phyloP scores from a whole-genome alignment of 2,113 vertebrate species.

The Cervus canadensis region DNA sequence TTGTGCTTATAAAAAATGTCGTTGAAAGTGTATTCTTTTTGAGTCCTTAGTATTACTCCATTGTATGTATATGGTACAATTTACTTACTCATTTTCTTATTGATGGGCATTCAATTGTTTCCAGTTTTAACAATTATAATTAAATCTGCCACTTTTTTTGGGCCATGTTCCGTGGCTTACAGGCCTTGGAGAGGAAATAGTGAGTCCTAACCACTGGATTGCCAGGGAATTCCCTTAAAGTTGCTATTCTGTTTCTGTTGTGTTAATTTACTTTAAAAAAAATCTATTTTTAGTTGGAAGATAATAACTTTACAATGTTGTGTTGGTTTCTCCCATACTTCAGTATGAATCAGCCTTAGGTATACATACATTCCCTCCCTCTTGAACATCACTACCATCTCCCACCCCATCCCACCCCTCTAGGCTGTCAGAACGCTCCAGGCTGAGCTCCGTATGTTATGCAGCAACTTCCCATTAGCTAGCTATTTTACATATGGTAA shows the following conservation, averaged over 20 bases:
- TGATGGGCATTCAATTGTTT: background rate
- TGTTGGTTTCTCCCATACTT: background rate
- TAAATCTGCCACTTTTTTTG: background rate
- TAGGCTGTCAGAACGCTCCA: background rate
- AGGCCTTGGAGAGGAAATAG: background rate
- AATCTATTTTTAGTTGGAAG: background rate
- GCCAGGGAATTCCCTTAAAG: background rate
- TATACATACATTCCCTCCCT: background rate
- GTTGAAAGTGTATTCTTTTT: background rate
- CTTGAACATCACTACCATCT: background rate
- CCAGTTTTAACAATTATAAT: background rate
- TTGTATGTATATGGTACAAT: background rate
- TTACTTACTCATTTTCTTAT: background rate
- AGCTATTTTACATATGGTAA: background rate
- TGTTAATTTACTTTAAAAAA: background rate
- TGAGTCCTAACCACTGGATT: background rate
- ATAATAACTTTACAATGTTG: background rate
- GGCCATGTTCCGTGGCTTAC: background rate
- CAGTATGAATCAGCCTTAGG: background rate
- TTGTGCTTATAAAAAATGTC: background rate
- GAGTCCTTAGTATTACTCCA: background rate
- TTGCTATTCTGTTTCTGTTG: background rate
- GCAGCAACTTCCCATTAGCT: background rate
- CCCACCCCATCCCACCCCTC: background rate
- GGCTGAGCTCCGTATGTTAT: background rate